A percentile compares a stretch with the other conserved stretches of the same genome.
phyloP scores from a whole-genome alignment of 1,140 invertebrate genomes.

The Platorchestia sp. region DNA sequence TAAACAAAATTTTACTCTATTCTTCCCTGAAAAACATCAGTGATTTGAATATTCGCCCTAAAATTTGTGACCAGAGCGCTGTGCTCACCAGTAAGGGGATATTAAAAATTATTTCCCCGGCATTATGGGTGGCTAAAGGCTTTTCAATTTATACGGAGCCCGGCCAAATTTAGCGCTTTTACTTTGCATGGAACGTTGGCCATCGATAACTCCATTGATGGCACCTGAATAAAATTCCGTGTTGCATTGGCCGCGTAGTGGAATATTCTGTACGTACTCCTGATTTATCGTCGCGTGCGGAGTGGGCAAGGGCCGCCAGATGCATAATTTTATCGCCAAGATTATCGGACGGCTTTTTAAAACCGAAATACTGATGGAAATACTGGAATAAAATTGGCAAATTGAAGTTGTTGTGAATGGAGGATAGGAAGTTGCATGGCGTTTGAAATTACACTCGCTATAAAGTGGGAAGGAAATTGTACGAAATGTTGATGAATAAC shows the following conservation, averaged over 20 bases:
- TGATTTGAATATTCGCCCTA: neutral
- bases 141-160: neutral
- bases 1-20: neutral
- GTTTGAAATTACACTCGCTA: neutral
- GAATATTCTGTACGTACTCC: neutral
- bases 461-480: neutral
- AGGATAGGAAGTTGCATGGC: neutral
- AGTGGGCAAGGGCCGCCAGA: neutral
- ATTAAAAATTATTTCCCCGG: neutral
- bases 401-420: too few species aligned
- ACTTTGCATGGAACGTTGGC: neutral
- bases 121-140: neutral
- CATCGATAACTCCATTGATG: neutral
- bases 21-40: neutral
- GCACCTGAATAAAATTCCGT: neutral
- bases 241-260: neutral
- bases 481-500: too few species aligned
- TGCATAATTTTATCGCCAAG: neutral
- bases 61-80: neutral
- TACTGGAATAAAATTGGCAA: neutral
- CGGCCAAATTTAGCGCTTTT: neutral
- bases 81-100: neutral
- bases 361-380: neutral
- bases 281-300: neutral
- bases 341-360: neutral